These are phyloP conservation scores for Chalcis sispes DNA, from an alignment of 2,888 invertebrate genomes.

Conservation along the genomic window DNA sequence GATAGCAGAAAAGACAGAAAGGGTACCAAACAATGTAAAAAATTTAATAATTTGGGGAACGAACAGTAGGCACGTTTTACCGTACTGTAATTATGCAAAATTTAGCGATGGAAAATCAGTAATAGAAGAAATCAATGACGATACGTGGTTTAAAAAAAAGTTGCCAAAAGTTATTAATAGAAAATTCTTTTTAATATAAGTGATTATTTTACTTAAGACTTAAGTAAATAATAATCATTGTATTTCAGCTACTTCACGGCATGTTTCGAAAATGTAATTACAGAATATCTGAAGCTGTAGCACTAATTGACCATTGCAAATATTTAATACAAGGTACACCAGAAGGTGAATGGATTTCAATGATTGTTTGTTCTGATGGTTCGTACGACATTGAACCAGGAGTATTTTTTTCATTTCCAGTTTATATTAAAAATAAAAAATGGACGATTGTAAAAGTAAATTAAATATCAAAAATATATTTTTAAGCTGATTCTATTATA, in stretches of 20 bases:
- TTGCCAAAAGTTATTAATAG: slow-evolving; percentile 55
- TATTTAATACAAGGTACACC: slow-evolving; percentile 58
- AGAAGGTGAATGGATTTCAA: slow-evolving; percentile 60
- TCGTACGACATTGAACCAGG: slow-evolving; percentile 56
- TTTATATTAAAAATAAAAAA: slow-evolving; percentile 53
- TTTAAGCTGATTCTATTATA: not conserved
- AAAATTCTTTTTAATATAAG: not conserved
- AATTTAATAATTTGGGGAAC: slow-evolving; percentile 63
- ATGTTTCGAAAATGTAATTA: slow-evolving; percentile 25
- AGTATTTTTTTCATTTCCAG: slow-evolving; percentile 61
- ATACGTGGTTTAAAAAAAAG: slow-evolving; percentile 55
- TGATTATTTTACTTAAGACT: not conserved
- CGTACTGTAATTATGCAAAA: slow-evolving; percentile 58
- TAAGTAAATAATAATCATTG: too few relatives aligned
- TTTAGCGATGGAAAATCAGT: slow-evolving; percentile 45
- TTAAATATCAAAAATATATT: slow-evolving; percentile 4
- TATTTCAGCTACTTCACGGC: slow-evolving; percentile 10
- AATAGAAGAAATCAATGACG: slow-evolving; percentile 27
- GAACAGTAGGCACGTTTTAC: slow-evolving; percentile 50
- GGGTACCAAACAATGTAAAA: slow-evolving; percentile 57
- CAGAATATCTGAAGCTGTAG: slow-evolving; percentile 34
- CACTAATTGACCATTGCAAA: slow-evolving; percentile 61
- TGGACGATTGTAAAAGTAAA: slow-evolving; percentile 60
- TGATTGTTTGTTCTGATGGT: slow-evolving; percentile 60
- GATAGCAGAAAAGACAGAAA: slow-evolving; percentile 55